A percentile compares a stretch with the other conserved stretches of the same genome.
Conservation (phyloP, 2,797 vertebrate species). For the Cynodonichthys magdalenae region DNA sequence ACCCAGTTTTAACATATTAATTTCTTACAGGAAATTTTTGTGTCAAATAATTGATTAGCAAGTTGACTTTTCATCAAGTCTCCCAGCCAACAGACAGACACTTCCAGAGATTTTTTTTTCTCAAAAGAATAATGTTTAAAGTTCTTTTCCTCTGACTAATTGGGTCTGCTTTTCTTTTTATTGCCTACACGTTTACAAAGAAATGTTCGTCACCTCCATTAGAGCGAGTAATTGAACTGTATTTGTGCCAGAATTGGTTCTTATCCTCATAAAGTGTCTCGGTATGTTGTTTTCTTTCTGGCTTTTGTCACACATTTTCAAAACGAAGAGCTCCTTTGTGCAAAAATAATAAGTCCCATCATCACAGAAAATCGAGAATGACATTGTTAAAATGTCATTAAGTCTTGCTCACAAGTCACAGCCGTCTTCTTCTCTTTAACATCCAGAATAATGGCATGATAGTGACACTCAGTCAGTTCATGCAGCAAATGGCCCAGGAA, state of each 20-base stretch:
- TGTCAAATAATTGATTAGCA: neutral
- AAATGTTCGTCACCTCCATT: constrained; percentile 17
- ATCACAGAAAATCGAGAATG: constrained; percentile 42
- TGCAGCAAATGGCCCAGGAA: constrained; percentile 71
- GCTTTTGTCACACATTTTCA: constrained; percentile 29
- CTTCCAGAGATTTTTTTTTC: constrained; percentile 25
- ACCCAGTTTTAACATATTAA: neutral
- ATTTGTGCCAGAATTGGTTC: constrained; percentile 17
- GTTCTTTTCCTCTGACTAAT: constrained; percentile 28
- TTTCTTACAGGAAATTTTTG: neutral
- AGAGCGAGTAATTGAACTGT: constrained; percentile 23
- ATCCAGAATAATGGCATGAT: constrained; percentile 60
- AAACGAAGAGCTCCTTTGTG: constrained; percentile 25
- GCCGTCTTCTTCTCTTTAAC: constrained; percentile 37
- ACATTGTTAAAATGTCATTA: constrained; percentile 65
- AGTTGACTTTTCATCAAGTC: constrained; percentile 2
- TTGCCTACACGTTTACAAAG: constrained; percentile 11
- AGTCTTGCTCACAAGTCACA: constrained; percentile 17
- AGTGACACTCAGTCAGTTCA: constrained; percentile 60
- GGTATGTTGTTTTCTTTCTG: constrained; percentile 11
- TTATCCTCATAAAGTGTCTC: constrained; percentile 12
- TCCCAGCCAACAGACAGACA: constrained; percentile 24
- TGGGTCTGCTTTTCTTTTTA: constrained; percentile 31
- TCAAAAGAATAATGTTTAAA: constrained; percentile 19
- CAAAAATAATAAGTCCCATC: constrained; percentile 28